Percentiles rank a stretch among this genome's conserved stretches.
phyloP scores from a whole-genome alignment of 2,113 vertebrate species.

The Oncorhynchus keta region DNA sequence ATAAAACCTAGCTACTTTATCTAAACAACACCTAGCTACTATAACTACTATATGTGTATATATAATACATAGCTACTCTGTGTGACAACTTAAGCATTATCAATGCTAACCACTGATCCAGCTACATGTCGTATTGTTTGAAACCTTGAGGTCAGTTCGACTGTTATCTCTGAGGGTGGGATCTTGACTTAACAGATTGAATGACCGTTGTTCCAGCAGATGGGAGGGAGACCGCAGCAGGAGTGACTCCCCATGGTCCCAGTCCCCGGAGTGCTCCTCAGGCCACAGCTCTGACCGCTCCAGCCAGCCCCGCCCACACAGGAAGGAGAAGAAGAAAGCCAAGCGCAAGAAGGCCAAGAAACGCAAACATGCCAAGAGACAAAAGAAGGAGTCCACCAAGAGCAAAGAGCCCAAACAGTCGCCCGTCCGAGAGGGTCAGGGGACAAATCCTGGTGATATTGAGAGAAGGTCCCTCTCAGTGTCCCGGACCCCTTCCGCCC shows the following conservation, averaged over 20 bases:
- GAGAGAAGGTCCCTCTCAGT: constrained; percentile 75
- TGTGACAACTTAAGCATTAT: no score
- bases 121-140: no score
- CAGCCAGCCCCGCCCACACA: constrained; percentile 73
- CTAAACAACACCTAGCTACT: no score
- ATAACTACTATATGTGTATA: no score
- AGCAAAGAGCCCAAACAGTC: constrained; percentile 66
- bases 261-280: constrained; percentile 81
- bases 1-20: no score
- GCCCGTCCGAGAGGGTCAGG: constrained; percentile 68
- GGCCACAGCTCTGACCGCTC: constrained; percentile 76
- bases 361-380: constrained; percentile 84
- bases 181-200: constrained; percentile 73
- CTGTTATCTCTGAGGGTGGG: constrained; percentile 8
- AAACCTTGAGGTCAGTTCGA: background rate
- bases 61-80: no score
- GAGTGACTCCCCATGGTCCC: constrained; percentile 84
- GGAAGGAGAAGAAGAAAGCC: constrained; percentile 86
- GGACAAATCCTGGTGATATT: constrained; percentile 61
- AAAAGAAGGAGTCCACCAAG: constrained; percentile 71
- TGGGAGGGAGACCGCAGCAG: constrained; percentile 79
- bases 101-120: no score
- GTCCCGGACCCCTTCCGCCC: constrained; percentile 75
- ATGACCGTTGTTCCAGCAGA: constrained; percentile 81
- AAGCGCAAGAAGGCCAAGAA: constrained; percentile 93